Evolutionary conservation across 2,888 invertebrate genomes (phyloP).

Genomic region (Drosophila mulleri): DNA sequence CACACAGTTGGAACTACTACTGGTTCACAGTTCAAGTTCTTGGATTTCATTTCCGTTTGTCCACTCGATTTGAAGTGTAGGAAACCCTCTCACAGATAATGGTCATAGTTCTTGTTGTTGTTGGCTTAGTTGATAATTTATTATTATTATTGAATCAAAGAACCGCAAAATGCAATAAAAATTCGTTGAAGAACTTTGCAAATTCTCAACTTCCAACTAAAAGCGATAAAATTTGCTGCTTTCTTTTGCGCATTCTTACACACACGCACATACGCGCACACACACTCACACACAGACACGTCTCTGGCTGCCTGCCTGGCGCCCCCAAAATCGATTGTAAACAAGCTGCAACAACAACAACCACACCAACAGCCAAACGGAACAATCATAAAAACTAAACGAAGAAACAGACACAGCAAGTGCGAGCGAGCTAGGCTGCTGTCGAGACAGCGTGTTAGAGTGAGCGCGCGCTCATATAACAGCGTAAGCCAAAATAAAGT

Average conservation of each 20-base stretch:
- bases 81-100: constrained; percentile 14
- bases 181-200: constrained; percentile 66
- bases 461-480: constrained; percentile 29
- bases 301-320: constrained; percentile 74
- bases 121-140: constrained; percentile 47
- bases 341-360: constrained; percentile 59
- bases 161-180: constrained; percentile 67
- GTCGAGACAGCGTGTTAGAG: constrained; percentile 1
- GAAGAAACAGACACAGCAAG: constrained; percentile 24
- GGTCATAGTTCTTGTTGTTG: constrained; percentile 11
- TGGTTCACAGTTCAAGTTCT: background rate
- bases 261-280: constrained; percentile 5
- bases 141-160: constrained; percentile 65
- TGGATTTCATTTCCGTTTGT: constrained; percentile 28
- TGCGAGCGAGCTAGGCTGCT: constrained; percentile 7
- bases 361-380: constrained; percentile 24
- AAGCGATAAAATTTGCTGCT: constrained; percentile 71
- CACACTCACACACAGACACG: constrained; percentile 31
- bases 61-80: background rate
- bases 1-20: constrained; percentile 1
- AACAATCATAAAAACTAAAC: constrained; percentile 46
- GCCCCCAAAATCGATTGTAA: constrained; percentile 82
- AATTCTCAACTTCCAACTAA: constrained; percentile 70
- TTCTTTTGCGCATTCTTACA: constrained; percentile 60
- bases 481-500: constrained; percentile 63